Evolutionary conservation across 2,113 vertebrate species (phyloP).

Genomic region (Lasiurus cinereus): DNA sequence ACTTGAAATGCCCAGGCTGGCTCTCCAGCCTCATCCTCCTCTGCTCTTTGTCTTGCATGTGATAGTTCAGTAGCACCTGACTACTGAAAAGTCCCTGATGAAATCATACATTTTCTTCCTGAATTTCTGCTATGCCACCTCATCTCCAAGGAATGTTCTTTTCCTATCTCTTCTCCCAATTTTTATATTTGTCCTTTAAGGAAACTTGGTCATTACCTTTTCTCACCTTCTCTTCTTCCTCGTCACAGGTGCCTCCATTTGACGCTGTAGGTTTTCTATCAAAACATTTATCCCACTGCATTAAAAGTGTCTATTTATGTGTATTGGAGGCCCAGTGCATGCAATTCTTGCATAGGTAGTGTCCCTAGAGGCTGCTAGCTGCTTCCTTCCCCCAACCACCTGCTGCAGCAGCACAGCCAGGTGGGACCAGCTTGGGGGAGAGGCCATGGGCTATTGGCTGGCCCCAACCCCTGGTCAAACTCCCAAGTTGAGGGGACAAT

Average conservation of each 20-base stretch:
- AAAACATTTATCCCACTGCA: not conserved
- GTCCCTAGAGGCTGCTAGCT: too few relatives aligned
- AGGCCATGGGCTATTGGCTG: too few relatives aligned
- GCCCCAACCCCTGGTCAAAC: too few relatives aligned
- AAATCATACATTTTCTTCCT: not conserved
- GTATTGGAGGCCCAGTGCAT: too few relatives aligned
- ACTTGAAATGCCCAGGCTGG: not conserved
- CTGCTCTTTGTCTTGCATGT: not conserved
- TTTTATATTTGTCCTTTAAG: not conserved
- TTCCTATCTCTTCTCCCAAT: not conserved
- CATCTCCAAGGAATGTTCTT: not conserved
- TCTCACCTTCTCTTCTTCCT: not conserved
- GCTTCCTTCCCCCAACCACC: too few relatives aligned
- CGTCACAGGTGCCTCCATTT: not conserved
- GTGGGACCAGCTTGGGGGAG: too few relatives aligned
- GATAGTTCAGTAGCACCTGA: not conserved
- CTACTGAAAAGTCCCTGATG: not conserved
- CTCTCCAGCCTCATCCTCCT: not conserved
- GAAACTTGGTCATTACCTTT: not conserved
- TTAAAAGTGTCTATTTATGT: not conserved
- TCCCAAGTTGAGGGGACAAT: too few relatives aligned
- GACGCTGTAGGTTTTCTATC: not conserved
- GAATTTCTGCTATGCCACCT: not conserved
- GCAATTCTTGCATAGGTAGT: too few relatives aligned
- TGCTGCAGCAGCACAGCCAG: too few relatives aligned